phyloP scores from a whole-genome alignment of 2,888 invertebrate species.

The Drepanosiphum platanoidis region DNA sequence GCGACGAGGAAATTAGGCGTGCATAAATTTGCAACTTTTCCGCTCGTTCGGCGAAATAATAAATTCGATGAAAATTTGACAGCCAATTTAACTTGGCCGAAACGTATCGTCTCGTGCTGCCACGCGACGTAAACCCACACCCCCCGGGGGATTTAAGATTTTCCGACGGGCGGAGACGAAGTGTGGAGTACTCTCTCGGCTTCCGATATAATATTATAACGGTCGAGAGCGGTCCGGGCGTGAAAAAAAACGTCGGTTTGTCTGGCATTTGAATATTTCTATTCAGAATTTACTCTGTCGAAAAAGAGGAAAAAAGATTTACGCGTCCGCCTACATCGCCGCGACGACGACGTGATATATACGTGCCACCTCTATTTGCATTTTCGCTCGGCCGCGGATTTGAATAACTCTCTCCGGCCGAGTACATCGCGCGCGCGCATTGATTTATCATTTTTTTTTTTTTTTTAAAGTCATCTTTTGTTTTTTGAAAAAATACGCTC shows the following conservation, averaged over 20 bases:
- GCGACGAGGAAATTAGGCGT: background rate
- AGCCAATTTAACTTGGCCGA: background rate
- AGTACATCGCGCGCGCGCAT: background rate
- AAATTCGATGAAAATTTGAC: constrained; percentile 32
- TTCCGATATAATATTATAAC: background rate
- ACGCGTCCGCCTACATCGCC: background rate
- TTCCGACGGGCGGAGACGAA: background rate
- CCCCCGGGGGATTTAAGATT: background rate
- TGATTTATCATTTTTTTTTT: no score
- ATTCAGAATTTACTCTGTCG: constrained; percentile 11
- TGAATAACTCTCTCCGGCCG: background rate
- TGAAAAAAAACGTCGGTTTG: background rate
- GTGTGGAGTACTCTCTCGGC: background rate
- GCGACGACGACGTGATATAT: background rate
- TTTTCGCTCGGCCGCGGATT: background rate
- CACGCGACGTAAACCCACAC: background rate
- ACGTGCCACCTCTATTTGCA: background rate
- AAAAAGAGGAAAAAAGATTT: background rate
- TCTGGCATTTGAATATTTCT: constrained; percentile 10
- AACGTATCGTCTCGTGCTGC: background rate
- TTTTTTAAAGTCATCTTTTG: no score
- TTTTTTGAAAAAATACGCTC: no score
- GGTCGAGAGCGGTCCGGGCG: background rate
- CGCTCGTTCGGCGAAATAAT: background rate
- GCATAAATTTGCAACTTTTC: constrained; percentile 22